These are phyloP conservation scores for Beris chalybata DNA, from an alignment of 2,888 invertebrate genomes.

Conservation along the genomic window DNA sequence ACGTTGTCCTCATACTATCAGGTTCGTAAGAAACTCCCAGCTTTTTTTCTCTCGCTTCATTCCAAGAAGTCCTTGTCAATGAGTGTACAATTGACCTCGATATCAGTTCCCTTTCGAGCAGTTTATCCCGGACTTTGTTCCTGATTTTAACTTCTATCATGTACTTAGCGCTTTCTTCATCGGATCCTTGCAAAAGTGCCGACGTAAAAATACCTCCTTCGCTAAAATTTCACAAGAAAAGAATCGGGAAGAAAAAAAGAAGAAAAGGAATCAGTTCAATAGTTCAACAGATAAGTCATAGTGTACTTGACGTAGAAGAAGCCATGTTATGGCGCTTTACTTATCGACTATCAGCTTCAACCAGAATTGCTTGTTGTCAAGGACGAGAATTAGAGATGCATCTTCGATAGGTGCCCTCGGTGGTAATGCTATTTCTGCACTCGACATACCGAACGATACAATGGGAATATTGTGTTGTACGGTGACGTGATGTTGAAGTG, in stretches of 20 bases:
- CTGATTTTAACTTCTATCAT: constrained; percentile 49
- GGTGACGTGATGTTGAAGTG: constrained; percentile 44
- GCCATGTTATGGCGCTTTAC: constrained; percentile 37
- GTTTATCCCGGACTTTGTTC: constrained; percentile 41
- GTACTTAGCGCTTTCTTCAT: constrained; percentile 47
- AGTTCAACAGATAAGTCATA: constrained; percentile 28
- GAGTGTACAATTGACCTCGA: constrained; percentile 46
- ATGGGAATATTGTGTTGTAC: constrained; percentile 44
- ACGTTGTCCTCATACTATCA: constrained; percentile 33
- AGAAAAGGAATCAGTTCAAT: constrained; percentile 28
- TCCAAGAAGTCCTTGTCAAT: constrained; percentile 43
- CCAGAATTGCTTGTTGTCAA: constrained; percentile 45
- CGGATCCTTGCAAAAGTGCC: constrained; percentile 45
- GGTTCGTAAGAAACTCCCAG: constrained; percentile 36
- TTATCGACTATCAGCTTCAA: constrained; percentile 43
- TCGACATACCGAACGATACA: constrained; percentile 43
- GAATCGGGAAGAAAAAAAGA: constrained; percentile 31
- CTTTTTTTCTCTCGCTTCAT: constrained; percentile 34
- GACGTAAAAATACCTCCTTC: constrained; percentile 44
- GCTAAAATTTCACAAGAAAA: constrained; percentile 18
- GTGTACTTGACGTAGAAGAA: constrained; percentile 23
- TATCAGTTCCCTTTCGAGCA: constrained; percentile 42
- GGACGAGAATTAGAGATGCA: constrained; percentile 43
- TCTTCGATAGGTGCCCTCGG: constrained; percentile 44
- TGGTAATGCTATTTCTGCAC: constrained; percentile 45